Base-by-base conservation (phyloP, 2,888 invertebrate genomes). In the Xylocampa areola region DNA sequence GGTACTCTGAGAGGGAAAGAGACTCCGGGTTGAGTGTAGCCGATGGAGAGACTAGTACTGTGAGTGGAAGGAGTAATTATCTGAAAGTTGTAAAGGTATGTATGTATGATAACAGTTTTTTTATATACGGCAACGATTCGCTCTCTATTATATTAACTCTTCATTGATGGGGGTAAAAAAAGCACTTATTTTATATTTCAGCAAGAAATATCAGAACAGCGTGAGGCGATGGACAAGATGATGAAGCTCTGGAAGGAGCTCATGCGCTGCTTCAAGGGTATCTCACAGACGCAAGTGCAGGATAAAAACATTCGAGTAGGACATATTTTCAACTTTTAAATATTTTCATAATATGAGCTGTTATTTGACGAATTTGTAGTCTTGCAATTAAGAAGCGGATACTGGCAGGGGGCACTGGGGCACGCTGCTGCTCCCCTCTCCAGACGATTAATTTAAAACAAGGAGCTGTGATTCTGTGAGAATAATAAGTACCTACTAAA, bases 221-320 rank as follows among this genome's bases (percentile, higher is more conserved):
- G 93, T 4, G 93, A 92, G 45, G 89, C 93, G 0, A 93, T 94
- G 93, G 93, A 93, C 63, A 93, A 92, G 73, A 94, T 93, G 93
- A 93, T 93, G 93, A 90, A 91, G 48, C 74, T 94, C 13, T 94
- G 93, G 93, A 93, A 93, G 49, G 93, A 94, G 40, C 73, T 93
- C 60, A 94, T 94, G 93, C 82, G 91, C 5, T 92, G 93, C 60
- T 93, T 94, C 65, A 94, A 94, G 65, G 87, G 89, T 2, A 78
- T 90, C 37, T 86, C 91, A 8, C 87, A 88, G 57, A 74, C 80
- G 1, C 87, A 84, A 51, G 81, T 71, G 2, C 82, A 83, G 35
- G 86, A 87, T 21, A 90, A 88, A 66, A 73, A 73, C 19, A 79
- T 79, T 13, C 83, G 82, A 53, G 92, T 92, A 77, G 79, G n/a